Base-by-base conservation (phyloP, 1,140 invertebrate species). In the Muscidifurax raptorellus region DNA sequence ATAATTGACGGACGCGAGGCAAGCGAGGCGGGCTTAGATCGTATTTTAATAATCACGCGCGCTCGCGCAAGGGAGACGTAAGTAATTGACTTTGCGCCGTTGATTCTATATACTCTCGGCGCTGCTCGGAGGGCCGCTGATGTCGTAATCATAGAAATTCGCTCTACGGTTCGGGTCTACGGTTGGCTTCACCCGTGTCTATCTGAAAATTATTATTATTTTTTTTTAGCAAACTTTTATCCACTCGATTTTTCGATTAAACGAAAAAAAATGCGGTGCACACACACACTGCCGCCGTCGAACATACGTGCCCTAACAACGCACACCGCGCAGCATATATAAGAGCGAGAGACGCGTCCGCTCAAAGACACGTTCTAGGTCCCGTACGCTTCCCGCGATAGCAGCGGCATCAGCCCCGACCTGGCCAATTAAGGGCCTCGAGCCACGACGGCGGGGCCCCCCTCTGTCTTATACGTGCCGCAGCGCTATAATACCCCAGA, bases 381-480 rank as follows among this genome's bases (percentile, higher is more conserved):
- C 90, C 90, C 90, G 90, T 90, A 90, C 83, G 84, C 88, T 90
- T 90, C 89, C 89, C 90, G 90, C 88, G 86, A 75, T 66, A 71
- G 52, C 74, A 44, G 44, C 28, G 5, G 80, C 84, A n/a, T n/a
- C n/a, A 78, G 79, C 84, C 47, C 85, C 82, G 81, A 86, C 88
- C 89, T 90, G 88, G 89, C 90, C 90, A 90, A 90, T 90, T 90
- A 90, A 90, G 90, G 90, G 86, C 84, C 81, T 88, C 86, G 66
- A 3, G 40, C 22, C 66, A 64, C 18, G 32, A 7, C 28, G 69
- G 52, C 52, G 44, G 40, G 44, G 44, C 13, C 18, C 52, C 52
- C 52, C 52, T 59, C 52, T 59, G 52, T n/a, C 52, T n/a, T 59
- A 22, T 59, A 59, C 52, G 52, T 59, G 52, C 52, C 52, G 22